Conservation (phyloP, 2,888 invertebrate species). For the Dicranocentrus wangi region DNA sequence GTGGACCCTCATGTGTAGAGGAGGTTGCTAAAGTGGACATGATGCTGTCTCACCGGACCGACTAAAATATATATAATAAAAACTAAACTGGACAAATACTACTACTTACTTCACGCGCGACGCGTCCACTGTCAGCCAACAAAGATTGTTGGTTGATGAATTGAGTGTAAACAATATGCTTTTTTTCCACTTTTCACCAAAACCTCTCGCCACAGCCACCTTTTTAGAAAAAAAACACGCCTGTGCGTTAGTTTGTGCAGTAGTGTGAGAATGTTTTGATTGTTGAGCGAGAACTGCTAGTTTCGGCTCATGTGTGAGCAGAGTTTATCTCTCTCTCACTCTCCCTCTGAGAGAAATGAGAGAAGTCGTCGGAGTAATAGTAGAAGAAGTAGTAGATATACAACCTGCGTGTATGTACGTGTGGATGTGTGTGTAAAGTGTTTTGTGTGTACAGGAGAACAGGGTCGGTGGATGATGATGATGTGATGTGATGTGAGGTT, state of each 20-base stretch:
- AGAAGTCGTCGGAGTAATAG: constrained; percentile 47
- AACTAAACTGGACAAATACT: neutral
- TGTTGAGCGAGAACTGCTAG: constrained; percentile 56
- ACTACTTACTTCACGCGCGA: neutral
- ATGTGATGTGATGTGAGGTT: no score
- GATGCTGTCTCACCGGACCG: no score
- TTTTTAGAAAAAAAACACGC: no score
- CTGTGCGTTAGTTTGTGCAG: constrained; percentile 46
- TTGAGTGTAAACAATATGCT: constrained; percentile 40
- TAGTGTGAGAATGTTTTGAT: constrained; percentile 64
- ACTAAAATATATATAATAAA: no score
- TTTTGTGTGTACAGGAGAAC: no score
- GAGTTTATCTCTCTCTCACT: no score
- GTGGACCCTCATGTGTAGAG: no score
- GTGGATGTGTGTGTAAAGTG: constrained; percentile 14
- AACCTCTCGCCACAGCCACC: no score
- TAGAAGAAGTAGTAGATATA: no score
- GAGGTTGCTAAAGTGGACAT: no score
- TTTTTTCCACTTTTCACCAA: neutral
- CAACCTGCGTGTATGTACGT: constrained; percentile 1
- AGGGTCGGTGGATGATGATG: no score
- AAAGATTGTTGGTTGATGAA: constrained; percentile 32
- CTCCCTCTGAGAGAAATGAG: no score
- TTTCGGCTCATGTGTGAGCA: constrained; percentile 47
- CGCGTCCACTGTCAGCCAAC: neutral